Conservation (phyloP, 2,113 vertebrate species). For the Eretmochelys imbricata region DNA sequence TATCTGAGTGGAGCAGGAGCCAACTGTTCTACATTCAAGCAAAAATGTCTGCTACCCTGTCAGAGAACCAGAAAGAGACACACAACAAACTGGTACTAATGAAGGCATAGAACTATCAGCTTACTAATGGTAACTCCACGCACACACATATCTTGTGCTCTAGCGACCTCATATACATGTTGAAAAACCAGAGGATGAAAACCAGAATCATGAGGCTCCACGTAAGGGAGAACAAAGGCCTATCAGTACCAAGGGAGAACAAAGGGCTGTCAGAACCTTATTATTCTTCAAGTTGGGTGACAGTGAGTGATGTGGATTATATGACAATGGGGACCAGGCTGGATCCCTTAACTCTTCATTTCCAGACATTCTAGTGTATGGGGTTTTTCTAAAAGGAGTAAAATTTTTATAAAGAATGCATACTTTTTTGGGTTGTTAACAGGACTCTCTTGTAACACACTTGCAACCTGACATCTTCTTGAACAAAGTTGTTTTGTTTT, state of each 20-base stretch:
- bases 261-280: background rate
- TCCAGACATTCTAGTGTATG: too few species aligned
- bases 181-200: background rate
- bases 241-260: background rate
- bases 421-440: too few species aligned
- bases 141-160: fast-evolving
- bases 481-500: too few species aligned
- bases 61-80: background rate
- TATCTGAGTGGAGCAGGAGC: background rate
- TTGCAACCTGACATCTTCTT: too few species aligned
- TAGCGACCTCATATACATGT: background rate
- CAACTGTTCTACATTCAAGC: background rate
- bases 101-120: background rate
- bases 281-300: background rate
- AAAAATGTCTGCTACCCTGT: background rate
- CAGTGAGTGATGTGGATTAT: background rate
- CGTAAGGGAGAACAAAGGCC: background rate
- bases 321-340: too few species aligned
- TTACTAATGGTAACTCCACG: background rate
- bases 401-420: too few species aligned
- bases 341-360: too few species aligned
- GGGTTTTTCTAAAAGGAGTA: too few species aligned
- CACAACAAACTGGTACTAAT: fast-evolving
- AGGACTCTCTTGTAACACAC: too few species aligned
- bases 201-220: background rate